Evolutionary conservation across 1,140 invertebrate genomes (phyloP), one percentile per base, ranked within the genome.

Genomic region (Trachymyrmex septentrionalis): DNA sequence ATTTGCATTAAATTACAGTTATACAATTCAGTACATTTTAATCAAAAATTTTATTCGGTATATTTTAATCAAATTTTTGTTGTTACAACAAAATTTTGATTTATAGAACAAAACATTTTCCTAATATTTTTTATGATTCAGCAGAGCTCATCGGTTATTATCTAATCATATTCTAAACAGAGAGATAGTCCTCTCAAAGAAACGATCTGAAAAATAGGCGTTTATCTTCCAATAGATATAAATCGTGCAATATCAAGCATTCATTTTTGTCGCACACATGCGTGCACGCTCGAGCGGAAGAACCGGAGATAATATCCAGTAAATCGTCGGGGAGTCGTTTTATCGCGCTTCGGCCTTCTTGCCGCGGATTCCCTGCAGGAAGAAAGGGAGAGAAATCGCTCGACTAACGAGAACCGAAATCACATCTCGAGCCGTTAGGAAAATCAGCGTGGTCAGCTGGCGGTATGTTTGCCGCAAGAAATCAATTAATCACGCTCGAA

Each of bases 241-340:
- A 84, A 73, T 27, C 69, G 69, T 73, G 69, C 63, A 38, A 27
- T 84, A 84, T 75, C 69, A 63, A 59, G 73, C 63, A 57, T 57
- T 34, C 57, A 57, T n/a, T 81, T 86, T 71, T 78, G 19, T 24
- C 76, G 48, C 27, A n/a, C 73, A 71, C 82, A 76, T 61, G 57
- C 55, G 55, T 73, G 84, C 84, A 87, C 90, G 84, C 44, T 87
- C 87, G 76, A 91, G 89, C 92, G 92, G 91, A 93, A 92, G 86
- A 90, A 77, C 89, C 75, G 66, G 86, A 90, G 92, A 93, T 93
- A 93, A 93, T 93, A 91, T 93, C 87, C 90, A 90, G 86, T 93
- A 93, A 93, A 93, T 93, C 88, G 91, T 90, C 82, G 75, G 38
- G 38, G 77, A 82, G 67, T 87, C 85, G 86, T 90, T 90, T 91